Conservation (phyloP, 2,797 vertebrate species). For the Cynodonichthys magdalenae region DNA sequence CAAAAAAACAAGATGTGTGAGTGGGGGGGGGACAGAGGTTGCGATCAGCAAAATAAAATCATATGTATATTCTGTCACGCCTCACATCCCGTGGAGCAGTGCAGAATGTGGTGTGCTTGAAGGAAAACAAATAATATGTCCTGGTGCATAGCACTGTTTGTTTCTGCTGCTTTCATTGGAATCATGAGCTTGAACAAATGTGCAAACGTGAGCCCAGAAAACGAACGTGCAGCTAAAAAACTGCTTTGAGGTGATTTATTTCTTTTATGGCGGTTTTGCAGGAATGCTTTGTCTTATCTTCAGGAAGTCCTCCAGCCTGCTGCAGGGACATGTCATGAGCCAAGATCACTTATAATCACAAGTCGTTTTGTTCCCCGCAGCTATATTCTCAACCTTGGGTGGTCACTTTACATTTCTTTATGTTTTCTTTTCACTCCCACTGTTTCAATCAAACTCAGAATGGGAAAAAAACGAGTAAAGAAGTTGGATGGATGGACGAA, state of each 20-base stretch:
- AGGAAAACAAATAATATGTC: constrained; percentile 81
- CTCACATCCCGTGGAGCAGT: constrained; percentile 63
- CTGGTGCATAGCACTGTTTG: constrained; percentile 73
- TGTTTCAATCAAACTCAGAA: constrained; percentile 10
- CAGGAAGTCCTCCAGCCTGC: constrained; percentile 68
- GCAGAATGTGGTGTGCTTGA: constrained; percentile 64
- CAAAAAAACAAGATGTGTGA: constrained; percentile 53
- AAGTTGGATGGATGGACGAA: no score
- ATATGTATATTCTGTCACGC: constrained; percentile 75
- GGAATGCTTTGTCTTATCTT: constrained; percentile 73
- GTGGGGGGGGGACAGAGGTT: constrained; percentile 18
- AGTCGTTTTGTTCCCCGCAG: constrained; percentile 49
- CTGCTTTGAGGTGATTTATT: constrained; percentile 67
- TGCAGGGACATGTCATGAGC: constrained; percentile 60
- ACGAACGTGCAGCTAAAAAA: constrained; percentile 48
- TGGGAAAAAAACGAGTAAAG: no score
- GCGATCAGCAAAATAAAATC: constrained; percentile 79
- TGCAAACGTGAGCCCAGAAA: constrained; percentile 62
- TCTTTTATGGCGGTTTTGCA: constrained; percentile 61
- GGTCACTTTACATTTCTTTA: constrained; percentile 68
- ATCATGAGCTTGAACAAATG: constrained; percentile 40
- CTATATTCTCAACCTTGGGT: constrained; percentile 66
- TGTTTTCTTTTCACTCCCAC: constrained; percentile 29
- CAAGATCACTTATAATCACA: constrained; percentile 46
- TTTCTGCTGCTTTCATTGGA: constrained; percentile 75